Base-by-base conservation (phyloP, 2,113 vertebrate species). In the Apus apus region DNA sequence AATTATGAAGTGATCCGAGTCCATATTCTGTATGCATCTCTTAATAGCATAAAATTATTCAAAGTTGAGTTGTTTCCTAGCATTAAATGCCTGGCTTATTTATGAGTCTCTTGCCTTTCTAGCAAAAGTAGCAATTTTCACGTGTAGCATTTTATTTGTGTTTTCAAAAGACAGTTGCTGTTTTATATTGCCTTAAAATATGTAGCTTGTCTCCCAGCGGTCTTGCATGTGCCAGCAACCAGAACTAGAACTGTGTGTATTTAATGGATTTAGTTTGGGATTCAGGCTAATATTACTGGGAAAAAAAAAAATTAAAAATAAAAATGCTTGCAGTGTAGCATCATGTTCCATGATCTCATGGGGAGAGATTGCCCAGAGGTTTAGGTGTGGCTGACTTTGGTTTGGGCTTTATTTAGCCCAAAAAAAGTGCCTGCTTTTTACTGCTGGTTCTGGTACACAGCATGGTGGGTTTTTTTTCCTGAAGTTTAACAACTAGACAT, bases 1-100 rank as follows among this genome's bases (percentile, higher is more conserved):
- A 97, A 97, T 97, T 97, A 97, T 96, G 93, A 94, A 98, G 94
- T 96, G 89, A 94, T 96, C 92, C 64, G 85, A 89, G 94, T 97
- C 94, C 93, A 57, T 95, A 95, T 97, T 96, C 94, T 93, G 74
- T 62, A 78, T 87, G 74, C 89, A 78, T 96, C 91, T 97, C 92
- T 93, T 97, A 97, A 95, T 96, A 94, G 88, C 22, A 23, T 92
- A 61, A 95, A 94, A 97, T 97, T 91, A 97, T 87, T 96, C 97
- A 91, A 97, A 97, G 93, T 53, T 72, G 65, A 95, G 91, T 95
- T 97, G 95, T 91, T 97, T 94, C 77, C 64, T 56, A 87, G 92
- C 89, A 90, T 93, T 95, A 96, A 96, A 93, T 80, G 86, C 85
- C 82, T 85, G 93, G 90, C 85, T 87, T 95, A 94, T 97, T 97